Evolutionary conservation across 2,113 vertebrate genomes (phyloP).

Genomic region (Pipa parva): DNA sequence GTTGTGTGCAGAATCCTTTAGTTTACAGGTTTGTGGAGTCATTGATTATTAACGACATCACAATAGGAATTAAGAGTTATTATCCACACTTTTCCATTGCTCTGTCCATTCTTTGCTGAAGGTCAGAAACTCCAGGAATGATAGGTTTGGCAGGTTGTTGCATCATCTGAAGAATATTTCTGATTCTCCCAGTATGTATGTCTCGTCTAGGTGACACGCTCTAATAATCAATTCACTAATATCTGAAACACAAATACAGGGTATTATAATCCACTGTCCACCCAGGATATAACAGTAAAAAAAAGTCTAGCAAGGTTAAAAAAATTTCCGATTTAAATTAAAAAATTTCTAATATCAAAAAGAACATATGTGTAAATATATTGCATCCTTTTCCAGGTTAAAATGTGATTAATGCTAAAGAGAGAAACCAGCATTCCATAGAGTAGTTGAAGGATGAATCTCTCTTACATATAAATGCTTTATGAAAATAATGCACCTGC

Average conservation of each 20-base stretch:
- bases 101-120: not conserved
- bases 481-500: conserved; percentile 6
- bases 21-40: not conserved
- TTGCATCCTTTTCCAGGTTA: too few relatives aligned
- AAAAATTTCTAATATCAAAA: not conserved
- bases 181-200: not conserved
- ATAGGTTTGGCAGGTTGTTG: not conserved
- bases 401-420: too few relatives aligned
- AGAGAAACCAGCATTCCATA: not conserved
- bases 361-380: not conserved
- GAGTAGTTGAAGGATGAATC: not conserved
- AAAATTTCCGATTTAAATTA: too few relatives aligned
- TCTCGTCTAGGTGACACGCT: not conserved
- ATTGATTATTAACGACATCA: not conserved
- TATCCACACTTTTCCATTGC: not conserved
- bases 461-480: not conserved
- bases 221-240: not conserved
- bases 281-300: not conserved
- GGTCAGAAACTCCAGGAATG: not conserved
- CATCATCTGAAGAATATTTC: not conserved
- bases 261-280: not conserved
- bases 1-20: not conserved
- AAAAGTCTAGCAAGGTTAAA: not conserved
- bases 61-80: not conserved
- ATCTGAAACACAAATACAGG: not conserved